Evolutionary conservation across 1,140 invertebrate genomes (phyloP), one percentile per base, ranked within the genome.

Genomic region (honey bee (Apis mellifera)): DNA sequence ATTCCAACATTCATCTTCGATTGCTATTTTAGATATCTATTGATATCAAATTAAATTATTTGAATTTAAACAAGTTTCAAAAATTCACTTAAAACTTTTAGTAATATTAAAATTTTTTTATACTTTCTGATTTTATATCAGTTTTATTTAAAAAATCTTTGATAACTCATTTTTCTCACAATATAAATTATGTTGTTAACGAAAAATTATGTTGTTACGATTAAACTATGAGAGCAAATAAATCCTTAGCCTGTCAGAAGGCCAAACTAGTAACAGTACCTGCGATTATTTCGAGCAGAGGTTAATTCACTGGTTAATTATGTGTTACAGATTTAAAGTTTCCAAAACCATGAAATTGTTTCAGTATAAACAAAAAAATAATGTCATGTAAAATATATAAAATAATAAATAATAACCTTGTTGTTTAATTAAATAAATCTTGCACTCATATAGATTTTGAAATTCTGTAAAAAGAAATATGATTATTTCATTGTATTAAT

Each of bases 271-370:
- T 92, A 92, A 92, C 90, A 90, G 91, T 92, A 91, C 78, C 78
- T 66, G 62, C 65, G 73, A 91, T 92, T 91, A 92, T 92, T 91
- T 92, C 91, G 78, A 89, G 88, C 83, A 91, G 78, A 84, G 72
- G 76, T 85, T 73, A 82, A 85, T 74, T 65, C 68, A 79, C 64
- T 66, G 32, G 19, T 50, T 50, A 50, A 68, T 48, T 50, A n/a
- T 69, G 52, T 72, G 72, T 50, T 50, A 8, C 42, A 9, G 21
- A n/a, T 59, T 59, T 21, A 7, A 17, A 21, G 11, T 42, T 71
- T 32, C n/a, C 69, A 12, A 15, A 68, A 59, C 70, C n/a, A 32
- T 64, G 70, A 65, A 8, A 57, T 50, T 57, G 15, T 68, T 60
- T 50, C 65, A 15, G 26, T 60, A 60, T 60, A 60, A 60, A 60